Base-by-base conservation (phyloP, 1,140 invertebrate species). In the Microplitis mediator region DNA sequence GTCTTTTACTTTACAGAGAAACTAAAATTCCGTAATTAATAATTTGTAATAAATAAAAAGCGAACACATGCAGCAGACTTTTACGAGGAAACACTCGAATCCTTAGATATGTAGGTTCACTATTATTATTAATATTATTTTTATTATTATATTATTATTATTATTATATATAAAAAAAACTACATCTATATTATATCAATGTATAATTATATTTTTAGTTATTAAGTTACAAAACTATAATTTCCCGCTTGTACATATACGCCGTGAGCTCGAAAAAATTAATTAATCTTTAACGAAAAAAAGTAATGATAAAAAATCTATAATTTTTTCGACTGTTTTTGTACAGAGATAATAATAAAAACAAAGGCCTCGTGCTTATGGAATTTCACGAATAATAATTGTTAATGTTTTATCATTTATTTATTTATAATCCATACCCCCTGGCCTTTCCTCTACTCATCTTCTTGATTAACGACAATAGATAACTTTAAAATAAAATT, bases 321-420 rank as follows among this genome's bases (percentile, higher is more conserved):
- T 86, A 86, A 87, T 86, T 86, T 86, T 87, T 85, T 85, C 82
- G 84, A 85, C 80, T 84, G 81, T 85, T 85, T 85, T 87, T 87
- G 86, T 87, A 87, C 86, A 87, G 84, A 87, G 82, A 87, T 86
- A 85, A 72, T 45, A 45, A 45, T 84, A 86, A 86, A 85, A 85
- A 82, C 80, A 86, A 84, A 84, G 86, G 84, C 86, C 84, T 86
- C 81, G 85, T 86, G 86, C 86, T 86, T 87, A 87, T 86, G 82
- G 85, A 86, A 87, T 85, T 86, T 85, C 84, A 86, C 82, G 81
- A 85, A 84, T 82, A 86, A 45, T 45, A 45, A 45, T 45, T 76
- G 82, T 82, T 77, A 63, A 51, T 61, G 3, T 35, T 31, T 23
- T 8, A 61, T 71, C 51, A 36, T 51, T 51, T 56, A 23, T 58